Percentiles rank a stretch among this genome's conserved stretches.
Evolutionary conservation across 1,140 invertebrate species (phyloP).

Genomic region (Diabrotica undecimpunctata): DNA sequence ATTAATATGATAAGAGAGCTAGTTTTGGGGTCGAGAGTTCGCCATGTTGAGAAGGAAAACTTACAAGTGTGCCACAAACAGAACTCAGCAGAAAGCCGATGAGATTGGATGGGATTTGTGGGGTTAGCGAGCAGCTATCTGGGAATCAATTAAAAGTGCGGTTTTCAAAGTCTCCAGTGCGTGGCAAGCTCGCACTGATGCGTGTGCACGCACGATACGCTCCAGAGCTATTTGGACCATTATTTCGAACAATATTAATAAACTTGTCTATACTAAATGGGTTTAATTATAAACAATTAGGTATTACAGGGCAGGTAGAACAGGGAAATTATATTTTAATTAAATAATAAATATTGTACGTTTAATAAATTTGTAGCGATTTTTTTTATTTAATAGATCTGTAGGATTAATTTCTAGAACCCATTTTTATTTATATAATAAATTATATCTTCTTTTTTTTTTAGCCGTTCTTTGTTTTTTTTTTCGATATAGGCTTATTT

Average conservation of each 20-base stretch:
- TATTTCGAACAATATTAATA: not conserved
- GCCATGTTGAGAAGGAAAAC: not conserved
- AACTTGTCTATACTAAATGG: no score
- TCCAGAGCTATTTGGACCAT: not conserved
- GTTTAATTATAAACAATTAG: no score
- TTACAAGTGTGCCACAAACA: constrained; percentile 10
- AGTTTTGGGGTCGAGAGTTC: not conserved
- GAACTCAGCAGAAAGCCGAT: not conserved
- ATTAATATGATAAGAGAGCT: constrained; percentile 7
- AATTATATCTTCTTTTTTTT: no score
- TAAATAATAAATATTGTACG: no score
- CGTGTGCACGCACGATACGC: constrained; percentile 11
- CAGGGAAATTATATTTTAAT: no score
- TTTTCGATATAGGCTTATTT: no score
- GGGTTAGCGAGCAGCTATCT: constrained; percentile 12
- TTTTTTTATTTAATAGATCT: no score
- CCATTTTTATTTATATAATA: no score
- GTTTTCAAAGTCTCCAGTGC: constrained; percentile 11
- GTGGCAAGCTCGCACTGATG: not conserved
- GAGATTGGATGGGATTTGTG: constrained; percentile 17
- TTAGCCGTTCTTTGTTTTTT: no score
- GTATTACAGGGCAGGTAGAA: no score
- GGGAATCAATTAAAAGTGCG: constrained; percentile 14
- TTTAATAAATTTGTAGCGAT: no score
- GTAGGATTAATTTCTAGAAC: no score